A percentile compares a stretch with the other conserved stretches of the same genome.
phyloP scores from a whole-genome alignment of 2,888 invertebrate species.

The Melanostoma scalare region DNA sequence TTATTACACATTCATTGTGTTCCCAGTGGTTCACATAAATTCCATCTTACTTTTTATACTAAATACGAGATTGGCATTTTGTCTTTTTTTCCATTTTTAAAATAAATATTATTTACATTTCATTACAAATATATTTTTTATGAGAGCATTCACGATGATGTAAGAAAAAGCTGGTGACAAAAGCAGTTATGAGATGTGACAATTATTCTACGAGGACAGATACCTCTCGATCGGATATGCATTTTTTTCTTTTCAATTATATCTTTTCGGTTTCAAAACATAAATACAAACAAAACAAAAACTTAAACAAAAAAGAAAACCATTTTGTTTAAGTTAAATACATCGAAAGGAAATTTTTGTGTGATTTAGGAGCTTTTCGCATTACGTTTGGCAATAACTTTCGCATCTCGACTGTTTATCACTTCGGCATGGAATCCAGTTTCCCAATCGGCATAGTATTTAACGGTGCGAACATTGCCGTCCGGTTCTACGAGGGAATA shows the following conservation, averaged over 20 bases:
- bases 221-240: slow-evolving; percentile 35
- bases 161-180: slow-evolving; percentile 57
- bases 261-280: slow-evolving; percentile 16
- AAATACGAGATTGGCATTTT: slow-evolving; percentile 53
- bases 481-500: slow-evolving; percentile 88
- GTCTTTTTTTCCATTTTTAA: slow-evolving; percentile 41
- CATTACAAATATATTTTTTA: slow-evolving; percentile 67
- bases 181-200: slow-evolving; percentile 59
- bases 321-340: slow-evolving; percentile 40
- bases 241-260: slow-evolving; percentile 8
- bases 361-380: slow-evolving; percentile 76
- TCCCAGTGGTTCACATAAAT: slow-evolving; percentile 6
- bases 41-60: slow-evolving; percentile 29
- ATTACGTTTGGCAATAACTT: slow-evolving; percentile 80
- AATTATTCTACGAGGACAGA: slow-evolving; percentile 46
- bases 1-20: slow-evolving; percentile 43
- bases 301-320: slow-evolving; percentile 23
- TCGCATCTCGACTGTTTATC: slow-evolving; percentile 85
- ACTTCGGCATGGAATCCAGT: slow-evolving; percentile 90
- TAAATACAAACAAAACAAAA: slow-evolving; percentile 15
- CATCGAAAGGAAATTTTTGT: slow-evolving; percentile 65
- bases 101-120: slow-evolving; percentile 73
- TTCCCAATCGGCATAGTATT: slow-evolving; percentile 90
- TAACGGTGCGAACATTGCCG: slow-evolving; percentile 88
- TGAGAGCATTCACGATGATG: slow-evolving; percentile 53